Percentiles rank a stretch among this genome's conserved stretches.
Conservation (phyloP, 1,140 invertebrate genomes). For the Oedothorax gibbosus region DNA sequence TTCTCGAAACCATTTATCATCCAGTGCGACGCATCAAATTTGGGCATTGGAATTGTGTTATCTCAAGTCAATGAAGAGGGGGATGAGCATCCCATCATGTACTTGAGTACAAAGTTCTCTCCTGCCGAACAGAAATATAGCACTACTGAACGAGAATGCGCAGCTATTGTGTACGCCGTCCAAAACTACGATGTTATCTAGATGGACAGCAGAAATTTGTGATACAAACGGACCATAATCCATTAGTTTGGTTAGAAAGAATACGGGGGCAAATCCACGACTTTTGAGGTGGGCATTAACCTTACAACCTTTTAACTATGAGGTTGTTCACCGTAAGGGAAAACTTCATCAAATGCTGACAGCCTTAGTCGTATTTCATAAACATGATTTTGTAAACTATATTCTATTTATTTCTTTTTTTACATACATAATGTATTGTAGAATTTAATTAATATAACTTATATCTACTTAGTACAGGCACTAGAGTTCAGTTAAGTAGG, state of each 20-base stretch:
- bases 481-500: too few relatives aligned
- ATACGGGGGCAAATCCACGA: conserved; percentile 67
- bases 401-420: too few relatives aligned
- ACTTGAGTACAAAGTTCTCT: conserved; percentile 62
- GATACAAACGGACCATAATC: conserved; percentile 71
- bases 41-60: not conserved
- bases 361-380: too few relatives aligned
- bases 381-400: too few relatives aligned
- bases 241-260: conserved; percentile 69
- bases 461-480: too few relatives aligned
- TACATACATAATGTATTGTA: too few relatives aligned
- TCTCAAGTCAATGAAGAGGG: conserved; percentile 4
- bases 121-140: conserved; percentile 69
- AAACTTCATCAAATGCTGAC: conserved; percentile 34
- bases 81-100: conserved; percentile 15
- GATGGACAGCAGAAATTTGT: conserved; percentile 69
- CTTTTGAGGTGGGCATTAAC: conserved; percentile 71
- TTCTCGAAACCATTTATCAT: not conserved
- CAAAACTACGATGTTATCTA: conserved; percentile 71
- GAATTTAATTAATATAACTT: too few relatives aligned
- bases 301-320: conserved; percentile 70
- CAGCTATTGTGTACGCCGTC: conserved; percentile 71
- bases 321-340: conserved; percentile 68
- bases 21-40: conserved; percentile 27
- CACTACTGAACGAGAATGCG: conserved; percentile 70